Conservation (phyloP, 2,797 vertebrate genomes). For the Chloroceryle inda region DNA sequence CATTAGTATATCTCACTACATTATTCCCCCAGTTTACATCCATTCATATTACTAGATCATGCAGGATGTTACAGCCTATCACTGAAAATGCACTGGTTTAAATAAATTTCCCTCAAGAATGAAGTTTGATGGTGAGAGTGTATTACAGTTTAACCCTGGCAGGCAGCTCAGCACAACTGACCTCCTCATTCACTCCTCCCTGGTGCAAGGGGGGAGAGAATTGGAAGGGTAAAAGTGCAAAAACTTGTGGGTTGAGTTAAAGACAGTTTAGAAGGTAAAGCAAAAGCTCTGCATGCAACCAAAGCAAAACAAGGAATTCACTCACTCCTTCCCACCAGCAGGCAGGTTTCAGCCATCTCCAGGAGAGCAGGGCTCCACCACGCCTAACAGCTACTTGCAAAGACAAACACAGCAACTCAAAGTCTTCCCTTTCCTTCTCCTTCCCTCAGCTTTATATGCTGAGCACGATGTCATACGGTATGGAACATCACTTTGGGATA, state of each 20-base stretch:
- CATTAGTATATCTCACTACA: not conserved
- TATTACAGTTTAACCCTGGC: not conserved
- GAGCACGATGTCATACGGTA: rapidly evolving
- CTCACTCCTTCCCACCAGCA: rapidly evolving
- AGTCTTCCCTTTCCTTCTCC: too few relatives aligned
- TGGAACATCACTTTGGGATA: not conserved
- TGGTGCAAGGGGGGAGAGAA: not conserved
- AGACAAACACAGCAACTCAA: too few relatives aligned
- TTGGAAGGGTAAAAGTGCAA: not conserved
- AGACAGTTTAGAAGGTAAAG: not conserved
- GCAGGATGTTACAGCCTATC: not conserved
- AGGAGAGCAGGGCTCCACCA: not conserved
- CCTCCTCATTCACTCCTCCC: rapidly evolving
- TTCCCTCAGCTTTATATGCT: too few relatives aligned
- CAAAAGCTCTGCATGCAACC: rapidly evolving
- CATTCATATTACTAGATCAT: not conserved
- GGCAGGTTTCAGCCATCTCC: not conserved
- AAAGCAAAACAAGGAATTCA: not conserved
- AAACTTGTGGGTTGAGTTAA: not conserved
- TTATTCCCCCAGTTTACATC: not conserved
- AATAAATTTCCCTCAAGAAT: not conserved
- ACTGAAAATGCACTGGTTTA: not conserved
- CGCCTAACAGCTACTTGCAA: too few relatives aligned
- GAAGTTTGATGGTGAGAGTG: not conserved
- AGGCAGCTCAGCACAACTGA: not conserved